A percentile compares a stretch with the other conserved stretches of the same genome.
Conservation (phyloP, 2,113 vertebrate genomes). For the Mastomys coucha region DNA sequence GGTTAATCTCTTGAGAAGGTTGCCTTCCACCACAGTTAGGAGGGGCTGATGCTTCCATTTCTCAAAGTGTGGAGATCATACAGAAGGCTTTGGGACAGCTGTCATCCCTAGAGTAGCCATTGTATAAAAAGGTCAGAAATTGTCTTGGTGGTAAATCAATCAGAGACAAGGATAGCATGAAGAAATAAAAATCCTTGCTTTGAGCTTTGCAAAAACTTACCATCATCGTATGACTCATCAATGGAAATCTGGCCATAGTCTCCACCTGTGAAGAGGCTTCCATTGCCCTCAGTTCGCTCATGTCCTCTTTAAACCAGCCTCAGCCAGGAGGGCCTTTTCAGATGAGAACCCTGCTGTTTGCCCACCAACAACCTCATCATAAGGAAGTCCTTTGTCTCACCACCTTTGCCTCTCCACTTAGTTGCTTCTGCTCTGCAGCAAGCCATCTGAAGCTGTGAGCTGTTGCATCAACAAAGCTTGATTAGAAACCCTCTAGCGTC, state of each 20-base stretch:
- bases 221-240: not conserved
- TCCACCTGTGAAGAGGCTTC: not conserved
- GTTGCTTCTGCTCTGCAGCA: not conserved
- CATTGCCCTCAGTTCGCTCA: no score
- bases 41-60: not conserved
- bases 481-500: constrained; percentile 24
- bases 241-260: not conserved
- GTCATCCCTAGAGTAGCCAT: not conserved
- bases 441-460: no score
- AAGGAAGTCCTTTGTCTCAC: not conserved
- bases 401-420: not conserved
- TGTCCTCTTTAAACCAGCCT: not conserved
- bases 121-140: not conserved
- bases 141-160: not conserved
- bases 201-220: not conserved
- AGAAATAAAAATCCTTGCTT: not conserved
- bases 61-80: not conserved
- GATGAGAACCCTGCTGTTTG: not conserved
- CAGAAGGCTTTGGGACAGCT: not conserved
- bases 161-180: not conserved
- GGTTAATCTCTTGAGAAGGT: not conserved
- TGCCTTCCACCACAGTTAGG: not conserved
- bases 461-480: not conserved
- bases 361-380: not conserved
- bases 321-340: not conserved